phyloP scores from a whole-genome alignment of 2,113 vertebrate genomes.

The Platysternon megacephalum region DNA sequence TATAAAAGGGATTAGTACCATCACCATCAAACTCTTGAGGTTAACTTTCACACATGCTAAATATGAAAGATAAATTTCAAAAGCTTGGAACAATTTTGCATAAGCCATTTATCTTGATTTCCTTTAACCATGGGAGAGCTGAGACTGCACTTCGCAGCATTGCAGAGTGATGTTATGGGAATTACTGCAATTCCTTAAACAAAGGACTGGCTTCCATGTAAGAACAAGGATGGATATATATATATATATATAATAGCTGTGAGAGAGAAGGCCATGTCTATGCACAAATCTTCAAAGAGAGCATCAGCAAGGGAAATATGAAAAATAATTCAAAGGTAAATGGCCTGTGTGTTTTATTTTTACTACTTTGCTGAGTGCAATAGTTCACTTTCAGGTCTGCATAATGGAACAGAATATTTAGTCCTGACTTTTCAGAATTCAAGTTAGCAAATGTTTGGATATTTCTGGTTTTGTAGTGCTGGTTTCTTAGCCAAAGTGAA shows the following conservation, averaged over 20 bases:
- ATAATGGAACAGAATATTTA: not conserved
- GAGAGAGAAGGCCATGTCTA: not conserved
- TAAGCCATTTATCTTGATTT: constrained; percentile 66
- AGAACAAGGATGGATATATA: not conserved
- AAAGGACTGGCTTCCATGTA: not conserved
- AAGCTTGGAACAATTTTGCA: constrained; percentile 40
- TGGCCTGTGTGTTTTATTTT: not conserved
- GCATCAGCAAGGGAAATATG: not conserved
- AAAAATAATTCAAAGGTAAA: not conserved
- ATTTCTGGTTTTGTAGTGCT: not conserved
- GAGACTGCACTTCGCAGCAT: not conserved
- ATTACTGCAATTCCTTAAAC: not conserved
- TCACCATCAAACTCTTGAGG: not conserved
- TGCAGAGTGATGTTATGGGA: not conserved
- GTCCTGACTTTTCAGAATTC: not conserved
- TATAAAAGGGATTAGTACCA: constrained; percentile 63
- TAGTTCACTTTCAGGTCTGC: not conserved
- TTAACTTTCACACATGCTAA: constrained; percentile 59
- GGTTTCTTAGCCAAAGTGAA: not conserved
- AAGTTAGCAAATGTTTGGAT: not conserved
- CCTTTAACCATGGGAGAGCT: constrained; percentile 22
- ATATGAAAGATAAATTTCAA: constrained; percentile 13
- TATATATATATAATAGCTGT: not conserved
- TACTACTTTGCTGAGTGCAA: not conserved
- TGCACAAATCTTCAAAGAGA: not conserved